Base-by-base conservation (phyloP, 2,113 vertebrate species). In the Lasiurus borealis region DNA sequence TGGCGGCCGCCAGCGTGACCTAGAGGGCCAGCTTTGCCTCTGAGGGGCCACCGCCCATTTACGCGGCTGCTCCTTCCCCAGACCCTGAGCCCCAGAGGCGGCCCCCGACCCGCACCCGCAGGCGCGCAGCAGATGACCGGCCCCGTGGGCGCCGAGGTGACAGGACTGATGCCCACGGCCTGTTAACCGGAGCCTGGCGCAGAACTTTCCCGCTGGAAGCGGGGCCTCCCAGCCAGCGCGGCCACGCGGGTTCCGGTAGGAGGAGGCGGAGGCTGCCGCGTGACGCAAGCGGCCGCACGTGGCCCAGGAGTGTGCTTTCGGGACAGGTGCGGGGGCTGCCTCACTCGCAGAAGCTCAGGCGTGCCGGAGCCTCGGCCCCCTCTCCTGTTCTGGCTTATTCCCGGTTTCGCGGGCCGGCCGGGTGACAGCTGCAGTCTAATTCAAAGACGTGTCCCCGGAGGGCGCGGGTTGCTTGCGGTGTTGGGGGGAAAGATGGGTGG, bases 321-420 rank as follows among this genome's bases (percentile, higher is more conserved):
- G 93, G 77, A 85, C 91, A 81, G 85, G 82, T 88, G 91, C 29
- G 23, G 91, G 91, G 88, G 57, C 25, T n/a, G 29, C 40, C 23
- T 1, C 2, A 2, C 15, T 18, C 27, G 29, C 48, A 14, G 11
- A 27, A 12, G 73, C 40, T 31, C 44, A 36, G 14, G 50, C n/a
- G 16, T 34, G 44, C 31, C 50, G 8, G 3, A 31, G 52, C 52
- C 13, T 6, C 14, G 3, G 36, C 19, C 1, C 5, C 15, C 29
- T 31, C 64, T 15, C 40, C 48, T 13, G 46, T 25, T 18, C 4
- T 3, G 29, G 21, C 3, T 54, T 19, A 13, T 72, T 29, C 19
- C 64, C 36, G 7, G 36, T 27, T 15, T 18, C 27, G 4, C 2
- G 27, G 50, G n/a, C 34, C 6, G n/a, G 10, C 36, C 9, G 81